Conservation (phyloP, 2,797 vertebrate genomes). For the Pseudopleuronectes americanus region DNA sequence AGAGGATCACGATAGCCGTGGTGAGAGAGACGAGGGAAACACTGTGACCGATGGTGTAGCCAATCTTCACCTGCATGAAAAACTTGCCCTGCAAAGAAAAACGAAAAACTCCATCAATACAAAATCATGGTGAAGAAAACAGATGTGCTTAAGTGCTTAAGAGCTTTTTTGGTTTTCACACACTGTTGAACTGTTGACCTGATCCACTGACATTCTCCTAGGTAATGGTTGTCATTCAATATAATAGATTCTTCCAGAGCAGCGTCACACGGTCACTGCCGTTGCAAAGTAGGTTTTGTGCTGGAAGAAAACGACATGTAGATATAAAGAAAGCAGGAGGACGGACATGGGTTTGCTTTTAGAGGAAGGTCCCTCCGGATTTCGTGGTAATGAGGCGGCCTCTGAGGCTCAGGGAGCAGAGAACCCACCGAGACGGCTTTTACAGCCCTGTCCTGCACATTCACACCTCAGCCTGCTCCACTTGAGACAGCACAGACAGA, state of each 20-base stretch:
- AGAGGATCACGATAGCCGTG: slow-evolving; percentile 87
- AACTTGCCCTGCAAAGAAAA: slow-evolving; percentile 81
- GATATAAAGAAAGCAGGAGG: slow-evolving; percentile 47
- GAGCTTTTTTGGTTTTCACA: neutral
- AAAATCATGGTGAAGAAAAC: neutral
- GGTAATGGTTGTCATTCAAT: too few species aligned
- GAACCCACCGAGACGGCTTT: slow-evolving; percentile 72
- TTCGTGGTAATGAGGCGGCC: slow-evolving; percentile 61
- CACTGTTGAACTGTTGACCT: too few species aligned
- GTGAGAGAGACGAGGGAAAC: slow-evolving; percentile 91
- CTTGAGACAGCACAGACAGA: slow-evolving; percentile 32
- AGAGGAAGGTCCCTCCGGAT: slow-evolving; percentile 54
- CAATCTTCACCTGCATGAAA: slow-evolving; percentile 89
- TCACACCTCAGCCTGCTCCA: slow-evolving; percentile 42
- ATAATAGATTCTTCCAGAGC: neutral
- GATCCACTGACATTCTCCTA: too few species aligned
- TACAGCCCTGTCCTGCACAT: slow-evolving; percentile 56
- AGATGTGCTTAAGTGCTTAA: neutral
- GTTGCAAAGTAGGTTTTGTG: slow-evolving; percentile 15
- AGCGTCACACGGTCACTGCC: slow-evolving; percentile 16
- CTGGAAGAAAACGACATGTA: slow-evolving; percentile 52
- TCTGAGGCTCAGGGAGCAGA: slow-evolving; percentile 46
- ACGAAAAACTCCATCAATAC: neutral
- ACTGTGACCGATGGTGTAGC: slow-evolving; percentile 94
- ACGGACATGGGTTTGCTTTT: slow-evolving; percentile 74